Conservation (phyloP, 1,140 invertebrate genomes). For the Magallana ariakensis region DNA sequence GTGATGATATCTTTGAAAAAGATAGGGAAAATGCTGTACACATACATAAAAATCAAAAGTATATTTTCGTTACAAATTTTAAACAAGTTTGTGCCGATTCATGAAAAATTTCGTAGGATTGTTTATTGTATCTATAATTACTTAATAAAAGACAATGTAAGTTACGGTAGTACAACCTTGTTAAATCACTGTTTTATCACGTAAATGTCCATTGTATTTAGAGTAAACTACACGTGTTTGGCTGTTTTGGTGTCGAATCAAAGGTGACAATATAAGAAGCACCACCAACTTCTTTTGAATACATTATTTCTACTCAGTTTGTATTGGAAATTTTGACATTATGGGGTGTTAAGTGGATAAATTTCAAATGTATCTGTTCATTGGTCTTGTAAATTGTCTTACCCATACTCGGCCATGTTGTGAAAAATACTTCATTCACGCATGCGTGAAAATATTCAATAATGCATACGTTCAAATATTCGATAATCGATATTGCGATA, state of each 20-base stretch:
- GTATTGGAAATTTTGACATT: not conserved
- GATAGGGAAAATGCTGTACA: too few relatives aligned
- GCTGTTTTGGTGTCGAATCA: slow-evolving; percentile 8
- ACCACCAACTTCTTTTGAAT: not conserved
- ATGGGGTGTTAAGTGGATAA: not conserved
- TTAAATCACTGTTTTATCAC: too few relatives aligned
- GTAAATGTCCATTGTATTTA: too few relatives aligned
- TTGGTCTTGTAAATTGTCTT: slow-evolving; percentile 7
- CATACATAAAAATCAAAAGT: too few relatives aligned
- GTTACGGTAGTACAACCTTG: too few relatives aligned
- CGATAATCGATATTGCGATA: not conserved
- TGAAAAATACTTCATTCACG: slow-evolving; percentile 3
- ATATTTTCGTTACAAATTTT: too few relatives aligned
- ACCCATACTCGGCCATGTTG: slow-evolving; percentile 49
- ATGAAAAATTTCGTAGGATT: too few relatives aligned
- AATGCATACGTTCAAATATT: not conserved
- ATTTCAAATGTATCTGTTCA: slow-evolving; percentile 37
- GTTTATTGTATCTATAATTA: too few relatives aligned
- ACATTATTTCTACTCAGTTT: not conserved
- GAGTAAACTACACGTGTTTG: slow-evolving; percentile 23
- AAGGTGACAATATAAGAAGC: not conserved
- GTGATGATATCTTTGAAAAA: too few relatives aligned
- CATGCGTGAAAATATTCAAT: slow-evolving; percentile 1
- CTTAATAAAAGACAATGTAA: too few relatives aligned
- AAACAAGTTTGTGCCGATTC: too few relatives aligned